Percentiles rank a stretch among this genome's conserved stretches.
Conservation (phyloP, 1,140 invertebrate species). For the Musca domestica region DNA sequence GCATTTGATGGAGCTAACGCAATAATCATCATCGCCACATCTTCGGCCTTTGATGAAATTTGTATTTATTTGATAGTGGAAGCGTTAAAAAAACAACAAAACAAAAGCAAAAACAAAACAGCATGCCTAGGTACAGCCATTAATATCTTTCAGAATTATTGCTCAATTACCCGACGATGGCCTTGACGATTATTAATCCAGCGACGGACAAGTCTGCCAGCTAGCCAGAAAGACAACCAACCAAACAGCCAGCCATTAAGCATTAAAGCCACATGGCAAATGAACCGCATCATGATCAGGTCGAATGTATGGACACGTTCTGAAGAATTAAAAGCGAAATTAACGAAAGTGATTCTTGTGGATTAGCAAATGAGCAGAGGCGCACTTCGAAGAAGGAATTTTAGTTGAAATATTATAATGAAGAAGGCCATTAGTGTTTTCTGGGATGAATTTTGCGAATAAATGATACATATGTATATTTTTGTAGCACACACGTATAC, state of each 20-base stretch:
- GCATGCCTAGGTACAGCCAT: not conserved
- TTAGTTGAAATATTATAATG: no score
- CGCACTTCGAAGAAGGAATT: no score
- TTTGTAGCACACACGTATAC: no score
- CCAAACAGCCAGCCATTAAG: not conserved
- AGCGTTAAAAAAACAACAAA: not conserved
- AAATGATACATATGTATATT: no score
- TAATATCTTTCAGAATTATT: conserved; percentile 14
- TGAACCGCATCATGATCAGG: conserved; percentile 3
- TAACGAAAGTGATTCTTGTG: conserved; percentile 14
- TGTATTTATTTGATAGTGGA: not conserved
- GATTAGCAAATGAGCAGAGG: not conserved
- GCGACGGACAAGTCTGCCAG: not conserved
- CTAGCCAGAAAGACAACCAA: not conserved
- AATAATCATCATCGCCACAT: not conserved
- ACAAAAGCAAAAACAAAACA: not conserved
- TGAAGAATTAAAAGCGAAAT: conserved; percentile 15
- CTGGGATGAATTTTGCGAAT: no score
- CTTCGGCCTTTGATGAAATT: not conserved
- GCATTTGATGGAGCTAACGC: no score
- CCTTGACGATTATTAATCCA: not conserved
- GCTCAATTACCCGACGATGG: conserved; percentile 11
- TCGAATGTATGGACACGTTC: conserved; percentile 10
- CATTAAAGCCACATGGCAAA: conserved; percentile 4
- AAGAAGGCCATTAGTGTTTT: not conserved